These are phyloP conservation scores for Ypsolopha scabrella DNA, from an alignment of 2,888 invertebrate genomes.

Conservation along the genomic window DNA sequence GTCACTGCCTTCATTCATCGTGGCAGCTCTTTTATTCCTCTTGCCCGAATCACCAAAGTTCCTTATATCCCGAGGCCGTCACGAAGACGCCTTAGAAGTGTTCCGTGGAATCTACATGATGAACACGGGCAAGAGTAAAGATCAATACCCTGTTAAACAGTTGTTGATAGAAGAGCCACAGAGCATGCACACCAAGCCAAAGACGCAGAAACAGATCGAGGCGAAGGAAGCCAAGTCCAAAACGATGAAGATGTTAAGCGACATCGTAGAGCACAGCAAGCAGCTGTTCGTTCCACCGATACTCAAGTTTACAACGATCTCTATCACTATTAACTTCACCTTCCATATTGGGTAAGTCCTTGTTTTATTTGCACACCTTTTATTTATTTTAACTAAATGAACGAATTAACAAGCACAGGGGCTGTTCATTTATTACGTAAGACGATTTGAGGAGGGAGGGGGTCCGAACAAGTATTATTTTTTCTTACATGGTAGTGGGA, in stretches of 20 bases:
- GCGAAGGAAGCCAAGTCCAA: conserved; percentile 74
- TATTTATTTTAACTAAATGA: too few relatives aligned
- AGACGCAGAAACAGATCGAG: conserved; percentile 75
- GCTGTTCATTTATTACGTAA: too few relatives aligned
- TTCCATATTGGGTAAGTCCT: conserved; percentile 88
- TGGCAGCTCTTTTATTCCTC: conserved; percentile 84
- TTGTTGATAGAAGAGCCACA: conserved; percentile 71
- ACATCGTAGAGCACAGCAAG: conserved; percentile 85
- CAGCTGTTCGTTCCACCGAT: conserved; percentile 85
- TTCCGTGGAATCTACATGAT: conserved; percentile 84
- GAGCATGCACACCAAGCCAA: conserved; percentile 43
- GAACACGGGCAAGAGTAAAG: conserved; percentile 82
- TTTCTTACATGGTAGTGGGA: too few relatives aligned
- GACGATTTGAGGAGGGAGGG: too few relatives aligned
- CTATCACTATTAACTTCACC: conserved; percentile 91
- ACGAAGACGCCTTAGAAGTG: conserved; percentile 84
- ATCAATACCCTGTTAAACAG: conserved; percentile 82
- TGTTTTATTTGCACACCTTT: too few relatives aligned
- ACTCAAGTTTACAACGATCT: conserved; percentile 84
- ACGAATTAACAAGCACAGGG: too few relatives aligned
- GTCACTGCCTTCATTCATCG: conserved; percentile 89
- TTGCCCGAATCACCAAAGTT: conserved; percentile 94
- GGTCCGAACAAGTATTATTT: too few relatives aligned
- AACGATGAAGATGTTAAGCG: conserved; percentile 78
- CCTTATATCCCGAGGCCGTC: conserved; percentile 81